These are phyloP conservation scores for Corticium candelabrum DNA, from an alignment of 37 sponge, comb jelly and placozoan species.

Conservation along the genomic window DNA sequence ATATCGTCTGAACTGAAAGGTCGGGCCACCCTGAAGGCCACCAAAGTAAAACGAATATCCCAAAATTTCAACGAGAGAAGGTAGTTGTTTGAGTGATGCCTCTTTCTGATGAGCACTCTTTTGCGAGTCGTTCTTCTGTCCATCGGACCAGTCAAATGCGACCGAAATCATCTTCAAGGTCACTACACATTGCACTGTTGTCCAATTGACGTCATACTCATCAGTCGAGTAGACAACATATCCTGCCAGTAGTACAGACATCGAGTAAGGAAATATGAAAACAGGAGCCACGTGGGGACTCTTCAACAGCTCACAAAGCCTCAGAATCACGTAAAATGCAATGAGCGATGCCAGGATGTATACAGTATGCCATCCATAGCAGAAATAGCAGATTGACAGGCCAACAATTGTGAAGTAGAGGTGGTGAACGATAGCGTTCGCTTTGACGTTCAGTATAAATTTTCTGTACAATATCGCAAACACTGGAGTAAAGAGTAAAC, in stretches of 20 bases:
- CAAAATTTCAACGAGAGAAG: not conserved
- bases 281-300: not conserved
- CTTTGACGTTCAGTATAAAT: not conserved
- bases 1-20: not conserved
- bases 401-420: not conserved
- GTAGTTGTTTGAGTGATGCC: not conserved
- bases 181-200: not conserved
- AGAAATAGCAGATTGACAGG: not conserved
- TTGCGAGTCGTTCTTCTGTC: too few species aligned
- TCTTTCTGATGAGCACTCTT: too few species aligned
- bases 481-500: not conserved
- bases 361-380: not conserved
- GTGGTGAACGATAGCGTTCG: not conserved
- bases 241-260: not conserved
- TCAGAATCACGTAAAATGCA: not conserved
- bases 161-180: not conserved
- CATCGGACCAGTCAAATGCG: not conserved
- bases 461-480: not conserved
- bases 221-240: not conserved
- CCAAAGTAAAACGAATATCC: not conserved
- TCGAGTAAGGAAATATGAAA: not conserved
- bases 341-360: not conserved
- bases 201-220: not conserved
- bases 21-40: not conserved
- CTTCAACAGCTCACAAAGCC: not conserved